Evolutionary conservation across 2,888 invertebrate genomes (phyloP), one percentile per base, ranked within the genome.

Genomic region (Noctua pronuba): DNA sequence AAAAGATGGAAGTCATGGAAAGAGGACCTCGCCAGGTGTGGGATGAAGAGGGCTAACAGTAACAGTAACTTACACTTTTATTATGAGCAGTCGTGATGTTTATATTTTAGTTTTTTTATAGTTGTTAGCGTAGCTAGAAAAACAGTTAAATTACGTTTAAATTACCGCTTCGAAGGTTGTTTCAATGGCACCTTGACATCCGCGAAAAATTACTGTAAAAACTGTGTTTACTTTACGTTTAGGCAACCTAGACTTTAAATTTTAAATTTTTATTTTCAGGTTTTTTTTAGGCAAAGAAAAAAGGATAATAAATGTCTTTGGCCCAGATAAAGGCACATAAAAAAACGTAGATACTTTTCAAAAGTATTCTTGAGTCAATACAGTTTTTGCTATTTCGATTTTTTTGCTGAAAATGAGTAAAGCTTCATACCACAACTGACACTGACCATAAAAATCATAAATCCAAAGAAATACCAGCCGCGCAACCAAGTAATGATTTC

Each of bases 101-200:
- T 41, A 55, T 64, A 76, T 62, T 49, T 62, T 62, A 68, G n/a
- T 44, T 68, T 49, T n/a, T 24, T 18, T 10, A 18, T 35, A 18
- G 18, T 58, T 35, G 62, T 46, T 55, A 31, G 18, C 67, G 44
- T 58, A 35, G 41, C 49, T 44, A 72, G 62, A 69, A 84, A 75
- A 69, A 80, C 73, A 44, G 74, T 84, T 79, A 73, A 84, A 79
- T 74, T 73, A 76, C 58, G 24, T 65, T 64, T 46, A 71, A 73
- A 85, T 82, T 21, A 60, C 82, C 35, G 46, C 49, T 16, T 24
- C 46, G 62, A 64, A 86, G 65, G 79, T 82, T n/a, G 38, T 67
- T 64, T 60, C 64, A 75, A 79, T 62, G 71, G 71, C 75, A 78
- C 44, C 70, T 73, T 73, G 60, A 49, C 44, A 13, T 8, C 52